Base-by-base conservation (phyloP, 2,888 invertebrate species). In the Harmothoe impar region DNA sequence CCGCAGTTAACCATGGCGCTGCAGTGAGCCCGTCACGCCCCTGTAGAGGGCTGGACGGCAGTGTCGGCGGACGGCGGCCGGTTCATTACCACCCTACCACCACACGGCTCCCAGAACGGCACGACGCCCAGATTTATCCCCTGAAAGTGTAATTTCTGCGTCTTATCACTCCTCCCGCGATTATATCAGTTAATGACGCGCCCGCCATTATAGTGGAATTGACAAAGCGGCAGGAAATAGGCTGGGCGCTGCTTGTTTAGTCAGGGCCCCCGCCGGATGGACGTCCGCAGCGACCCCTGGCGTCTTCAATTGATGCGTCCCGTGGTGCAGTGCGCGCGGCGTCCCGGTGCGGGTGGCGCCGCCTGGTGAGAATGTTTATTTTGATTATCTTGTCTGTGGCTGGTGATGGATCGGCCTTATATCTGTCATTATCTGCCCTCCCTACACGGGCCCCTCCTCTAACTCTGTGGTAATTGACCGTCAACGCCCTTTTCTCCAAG, bases 121-220 rank as follows among this genome's bases (percentile, higher is more conserved):
- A 86, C 86, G 86, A 25, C 10, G 31, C 52, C n/a, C 54, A 52
- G 54, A 86, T 86, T 86, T 31, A 86, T 86, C 25, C 23, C 20
- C 52, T 52, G 54, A 52, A 25, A 86, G 81, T 56, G 86, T 86
- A 86, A 86, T 86, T 86, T 54, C 86, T 52, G n/a, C 31, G 29
- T 54, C 54, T 54, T 86, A 86, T 86, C 86, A 86, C 54, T 10
- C 1, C 54, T 20, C 23, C 12, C 25, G 86, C 86, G 86, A 86
- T 86, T 56, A 86, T 86, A 86, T 86, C 86, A 56, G 52, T 86
- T 86, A 86, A 86, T 86, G 86, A 86, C 86, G 56, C 52, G 23
- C 54, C 54, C 23, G 33, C 86, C 54, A 86, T 86, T 86, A 86
- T 86, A 86, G 54, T 52, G 54, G n/a, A 52, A 56, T 56, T 56